These are phyloP conservation scores for Orthonevra nobilis DNA, from an alignment of 2,888 invertebrate genomes.

Conservation along the genomic window DNA sequence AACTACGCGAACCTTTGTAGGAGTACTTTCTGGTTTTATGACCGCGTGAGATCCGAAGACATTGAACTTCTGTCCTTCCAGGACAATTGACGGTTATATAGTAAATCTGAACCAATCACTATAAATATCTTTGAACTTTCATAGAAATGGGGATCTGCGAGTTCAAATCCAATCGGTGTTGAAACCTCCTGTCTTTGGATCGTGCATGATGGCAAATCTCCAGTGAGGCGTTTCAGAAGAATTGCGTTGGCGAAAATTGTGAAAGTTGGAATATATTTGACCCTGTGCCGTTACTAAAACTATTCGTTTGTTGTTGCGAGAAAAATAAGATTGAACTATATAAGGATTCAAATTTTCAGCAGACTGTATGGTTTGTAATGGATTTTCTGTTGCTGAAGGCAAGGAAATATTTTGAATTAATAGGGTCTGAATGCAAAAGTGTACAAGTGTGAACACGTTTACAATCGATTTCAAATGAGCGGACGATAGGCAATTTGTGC, in stretches of 20 bases:
- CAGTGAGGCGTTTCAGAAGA: slow-evolving; percentile 1
- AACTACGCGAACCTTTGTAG: background rate
- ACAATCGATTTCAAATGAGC: background rate
- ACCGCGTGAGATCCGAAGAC: background rate
- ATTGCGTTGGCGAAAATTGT: slow-evolving; percentile 6
- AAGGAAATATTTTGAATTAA: no score
- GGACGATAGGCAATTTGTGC: background rate
- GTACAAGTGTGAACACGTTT: background rate
- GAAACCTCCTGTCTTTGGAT: background rate
- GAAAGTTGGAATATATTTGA: no score
- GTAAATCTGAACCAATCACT: slow-evolving; percentile 7
- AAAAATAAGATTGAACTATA: no score
- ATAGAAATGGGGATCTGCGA: slow-evolving; percentile 18
- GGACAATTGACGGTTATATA: slow-evolving; percentile 5
- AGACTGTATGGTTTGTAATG: no score
- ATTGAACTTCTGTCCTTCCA: background rate
- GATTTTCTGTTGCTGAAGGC: no score
- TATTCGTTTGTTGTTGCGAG: no score
- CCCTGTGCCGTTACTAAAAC: no score
- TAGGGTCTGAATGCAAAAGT: slow-evolving; percentile 6
- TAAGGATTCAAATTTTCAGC: no score
- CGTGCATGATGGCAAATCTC: background rate
- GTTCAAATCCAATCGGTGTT: background rate
- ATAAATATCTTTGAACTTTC: slow-evolving; percentile 16
- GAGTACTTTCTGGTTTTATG: no score